Evolutionary conservation across 2,797 vertebrate species (phyloP), one percentile per base, ranked within the genome.

Genomic region (Scleropages formosus): DNA sequence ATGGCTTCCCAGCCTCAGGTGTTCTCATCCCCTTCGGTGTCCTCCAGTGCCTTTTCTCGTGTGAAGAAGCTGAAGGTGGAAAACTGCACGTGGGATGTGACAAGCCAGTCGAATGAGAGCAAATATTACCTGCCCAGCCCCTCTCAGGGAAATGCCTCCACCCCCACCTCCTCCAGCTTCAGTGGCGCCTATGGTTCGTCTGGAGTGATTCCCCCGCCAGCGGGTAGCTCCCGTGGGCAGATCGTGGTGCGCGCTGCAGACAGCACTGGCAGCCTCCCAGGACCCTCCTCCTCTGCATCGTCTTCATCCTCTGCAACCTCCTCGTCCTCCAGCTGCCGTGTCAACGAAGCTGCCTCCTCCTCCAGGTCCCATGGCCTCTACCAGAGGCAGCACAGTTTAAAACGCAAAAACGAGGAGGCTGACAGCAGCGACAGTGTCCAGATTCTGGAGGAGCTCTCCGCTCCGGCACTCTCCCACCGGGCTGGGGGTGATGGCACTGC

Each of bases 401-500:
- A 99, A 93, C 90, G 94, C 85, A 96, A 96, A 89, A 94, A 96
- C 85, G 96, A 98, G 84, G 97, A 98, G 89, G 96, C 95, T 1
- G 97, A 98, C 88, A 98, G 96, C 93, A 98, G 96, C 81, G 96
- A 98, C 92, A 99, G 97, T 0, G 97, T 99, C 82, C 97, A 98
- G 89, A 98, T 99, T 77, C 94, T 99, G 83, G 97, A 98, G 92
- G 97, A 99, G 91, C 95, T 98, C 75, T 98, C 97, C 7, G 96
- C 96, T 81, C 96, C 98, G 39, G 96, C 98, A 87, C 93, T 95
- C 79, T 94, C 96, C 75, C 96, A 96, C 91, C 93, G 94, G 82
- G 92, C 91, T 80, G 92, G 77, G 0, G 80, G 77, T 24, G 91
- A 90, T 87, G 93, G 91, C 82, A 93, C 95, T 89, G 95, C 96